A percentile compares a stretch with the other conserved stretches of the same genome.
phyloP scores from a whole-genome alignment of 1,140 invertebrate species.

The Drosophila rhopaloa region DNA sequence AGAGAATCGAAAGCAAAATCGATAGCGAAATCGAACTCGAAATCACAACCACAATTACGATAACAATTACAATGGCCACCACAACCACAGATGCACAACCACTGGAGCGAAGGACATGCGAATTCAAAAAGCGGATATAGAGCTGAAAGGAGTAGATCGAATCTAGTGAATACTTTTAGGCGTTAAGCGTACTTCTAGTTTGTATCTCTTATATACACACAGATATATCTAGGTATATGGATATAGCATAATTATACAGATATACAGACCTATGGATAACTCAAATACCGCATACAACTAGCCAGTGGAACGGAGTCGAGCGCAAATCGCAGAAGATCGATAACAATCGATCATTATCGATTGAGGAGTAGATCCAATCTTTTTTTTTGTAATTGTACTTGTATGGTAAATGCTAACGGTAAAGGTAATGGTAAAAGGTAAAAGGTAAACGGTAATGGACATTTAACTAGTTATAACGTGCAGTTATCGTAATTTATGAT shows the following conservation, averaged over 20 bases:
- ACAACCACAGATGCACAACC: slow-evolving; percentile 47
- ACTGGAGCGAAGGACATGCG: slow-evolving; percentile 39
- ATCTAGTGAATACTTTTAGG: slow-evolving; percentile 49
- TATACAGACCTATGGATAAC: slow-evolving; percentile 46
- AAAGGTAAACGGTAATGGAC: slow-evolving; percentile 36
- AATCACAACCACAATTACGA: slow-evolving; percentile 37
- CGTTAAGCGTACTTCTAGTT: slow-evolving; percentile 53
- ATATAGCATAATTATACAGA: slow-evolving; percentile 68
- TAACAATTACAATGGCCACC: slow-evolving; percentile 47
- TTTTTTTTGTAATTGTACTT: slow-evolving; percentile 52
- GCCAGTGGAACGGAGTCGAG: slow-evolving; percentile 26
- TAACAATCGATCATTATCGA: slow-evolving; percentile 2
- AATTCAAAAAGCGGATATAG: slow-evolving; percentile 11
- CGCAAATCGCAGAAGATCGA: background rate
- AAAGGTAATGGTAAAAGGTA: slow-evolving; percentile 41
- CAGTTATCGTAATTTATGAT: slow-evolving; percentile 67
- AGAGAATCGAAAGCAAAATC: slow-evolving; percentile 5
- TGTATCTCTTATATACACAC: slow-evolving; percentile 55
- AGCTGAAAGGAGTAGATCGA: slow-evolving; percentile 37
- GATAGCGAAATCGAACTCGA: slow-evolving; percentile 18
- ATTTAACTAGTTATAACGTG: slow-evolving; percentile 69
- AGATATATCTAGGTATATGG: slow-evolving; percentile 48
- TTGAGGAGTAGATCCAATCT: slow-evolving; percentile 28
- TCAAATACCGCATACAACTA: slow-evolving; percentile 44
- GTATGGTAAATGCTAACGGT: slow-evolving; percentile 33